These are phyloP conservation scores for Turnix velox DNA, from an alignment of 2,113 vertebrate genomes.

Conservation along the genomic window DNA sequence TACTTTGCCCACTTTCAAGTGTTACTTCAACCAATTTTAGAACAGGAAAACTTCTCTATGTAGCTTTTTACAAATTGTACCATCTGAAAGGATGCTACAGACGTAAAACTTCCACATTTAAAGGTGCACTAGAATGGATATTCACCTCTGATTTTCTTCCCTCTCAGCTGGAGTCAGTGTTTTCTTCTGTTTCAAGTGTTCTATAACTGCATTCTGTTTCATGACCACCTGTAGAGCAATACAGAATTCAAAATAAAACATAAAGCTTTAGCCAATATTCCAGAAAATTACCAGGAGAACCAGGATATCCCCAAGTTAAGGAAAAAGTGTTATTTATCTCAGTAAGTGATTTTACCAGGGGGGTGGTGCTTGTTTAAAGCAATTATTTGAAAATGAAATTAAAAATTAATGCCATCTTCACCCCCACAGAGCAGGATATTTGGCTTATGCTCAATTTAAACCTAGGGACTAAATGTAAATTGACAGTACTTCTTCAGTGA, in stretches of 20 bases:
- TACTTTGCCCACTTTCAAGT: neutral
- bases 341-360: neutral
- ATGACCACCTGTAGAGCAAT: conserved; percentile 77
- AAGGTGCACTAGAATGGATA: neutral
- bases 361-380: neutral
- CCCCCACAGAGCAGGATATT: neutral
- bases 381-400: neutral
- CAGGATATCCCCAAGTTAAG: neutral
- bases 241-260: conserved; percentile 49
- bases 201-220: conserved; percentile 91
- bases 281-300: neutral
- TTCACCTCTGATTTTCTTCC: conserved; percentile 96
- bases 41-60: neutral
- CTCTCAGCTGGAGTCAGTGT: conserved; percentile 88
- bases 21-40: neutral
- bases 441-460: neutral
- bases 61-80: neutral
- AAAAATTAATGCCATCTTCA: neutral
- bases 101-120: neutral
- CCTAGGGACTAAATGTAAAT: neutral
- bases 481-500: neutral
- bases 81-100: neutral
- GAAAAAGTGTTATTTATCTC: neutral
- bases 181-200: conserved; percentile 94
- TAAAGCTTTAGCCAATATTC: neutral